Base-by-base conservation (phyloP, 1,140 invertebrate genomes). In the Cherax destructor region DNA sequence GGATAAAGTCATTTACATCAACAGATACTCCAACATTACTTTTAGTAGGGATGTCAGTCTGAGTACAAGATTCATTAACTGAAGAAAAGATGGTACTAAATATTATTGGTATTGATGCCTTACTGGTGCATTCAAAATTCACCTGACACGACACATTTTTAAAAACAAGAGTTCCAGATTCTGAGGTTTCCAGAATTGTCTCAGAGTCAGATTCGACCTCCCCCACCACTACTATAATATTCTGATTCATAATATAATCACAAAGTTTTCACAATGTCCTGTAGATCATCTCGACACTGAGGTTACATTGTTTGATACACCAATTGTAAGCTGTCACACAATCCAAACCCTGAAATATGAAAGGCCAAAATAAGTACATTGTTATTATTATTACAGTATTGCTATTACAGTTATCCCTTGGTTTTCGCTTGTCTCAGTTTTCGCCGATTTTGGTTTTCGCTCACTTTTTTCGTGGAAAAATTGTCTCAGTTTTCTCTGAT, bases 11-110 rank as follows among this genome's bases (percentile, higher is more conserved):
- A 61, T 24, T n/a, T 11, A 41, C 9, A 50, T 18, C 47, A 47
- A 24, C 10, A 13, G 84, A 56, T 9, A 86, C 18, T 2, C 72
- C 56, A 30, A 78, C 47, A 30, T 52, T 86, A 78, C 10, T 5
- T 47, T 24, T 86, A 13, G 24, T 5, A 56, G 85, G 85, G 24
- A 86, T 76, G 74, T 86, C 24, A 24, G 76, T 50, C 21, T 86
- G 85, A 18, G 56, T 61, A 13, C 74, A 77, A 41, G 85, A 74
- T 59, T 86, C 85, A 86, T 72, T n/a, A 11, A 59, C 30, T 59
- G 85, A 59, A 16, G 85, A 78, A 16, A 86, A 86, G n/a, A 86
- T 6, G 13, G 21, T 41, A 61, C 85, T 78, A 72, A 86, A 86
- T 59, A 86, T 77, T 30, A 86, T 30, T 9, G 85, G 85, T 3